Percentiles rank a stretch among this genome's conserved stretches.
These are phyloP conservation scores for Opisthograptis luteolata DNA, from an alignment of 2,888 invertebrate genomes.

Conservation along the genomic window DNA sequence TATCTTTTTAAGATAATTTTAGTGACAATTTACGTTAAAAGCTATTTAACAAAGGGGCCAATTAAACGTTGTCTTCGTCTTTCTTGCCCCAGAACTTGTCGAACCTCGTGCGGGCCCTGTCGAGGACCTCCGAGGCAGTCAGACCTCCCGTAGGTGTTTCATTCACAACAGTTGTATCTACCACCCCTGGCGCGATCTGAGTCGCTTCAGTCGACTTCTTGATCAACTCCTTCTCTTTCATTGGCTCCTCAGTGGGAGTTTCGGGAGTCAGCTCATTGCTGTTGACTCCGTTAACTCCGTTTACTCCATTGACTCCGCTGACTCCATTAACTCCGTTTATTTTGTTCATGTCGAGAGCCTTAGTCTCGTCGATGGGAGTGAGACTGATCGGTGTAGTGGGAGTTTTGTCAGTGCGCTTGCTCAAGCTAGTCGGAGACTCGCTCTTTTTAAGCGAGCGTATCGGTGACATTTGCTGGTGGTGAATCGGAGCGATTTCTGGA, in stretches of 20 bases:
- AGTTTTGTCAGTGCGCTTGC: slow-evolving; percentile 80
- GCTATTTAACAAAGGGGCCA: slow-evolving; percentile 36
- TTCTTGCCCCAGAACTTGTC: slow-evolving; percentile 93
- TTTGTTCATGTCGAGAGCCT: slow-evolving; percentile 75
- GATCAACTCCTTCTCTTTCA: slow-evolving; percentile 68
- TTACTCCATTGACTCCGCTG: slow-evolving; percentile 61
- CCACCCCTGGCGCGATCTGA: slow-evolving; percentile 82
- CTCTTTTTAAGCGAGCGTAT: slow-evolving; percentile 80
- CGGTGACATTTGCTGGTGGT: slow-evolving; percentile 82
- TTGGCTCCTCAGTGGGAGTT: slow-evolving; percentile 65
- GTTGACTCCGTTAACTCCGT: slow-evolving; percentile 62
- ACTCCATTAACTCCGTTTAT: slow-evolving; percentile 65
- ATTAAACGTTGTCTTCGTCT: slow-evolving; percentile 84
- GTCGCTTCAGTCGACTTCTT: slow-evolving; percentile 78
- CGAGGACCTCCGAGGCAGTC: slow-evolving; percentile 89
- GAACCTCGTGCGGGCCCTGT: slow-evolving; percentile 92
- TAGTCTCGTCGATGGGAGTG: slow-evolving; percentile 80
- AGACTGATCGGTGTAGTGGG: slow-evolving; percentile 79
- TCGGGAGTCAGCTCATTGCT: slow-evolving; percentile 74
- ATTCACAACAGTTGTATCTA: slow-evolving; percentile 82
- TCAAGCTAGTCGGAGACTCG: slow-evolving; percentile 77
- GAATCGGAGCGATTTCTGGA: slow-evolving; percentile 81
- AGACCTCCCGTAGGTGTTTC: slow-evolving; percentile 77
- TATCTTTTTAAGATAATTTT: slow-evolving; percentile 6
- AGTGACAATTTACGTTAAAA: slow-evolving; percentile 55